Evolutionary conservation across 1,140 invertebrate genomes (phyloP), one percentile per base, ranked within the genome.

Genomic region (Diplogasteroides magnus): DNA sequence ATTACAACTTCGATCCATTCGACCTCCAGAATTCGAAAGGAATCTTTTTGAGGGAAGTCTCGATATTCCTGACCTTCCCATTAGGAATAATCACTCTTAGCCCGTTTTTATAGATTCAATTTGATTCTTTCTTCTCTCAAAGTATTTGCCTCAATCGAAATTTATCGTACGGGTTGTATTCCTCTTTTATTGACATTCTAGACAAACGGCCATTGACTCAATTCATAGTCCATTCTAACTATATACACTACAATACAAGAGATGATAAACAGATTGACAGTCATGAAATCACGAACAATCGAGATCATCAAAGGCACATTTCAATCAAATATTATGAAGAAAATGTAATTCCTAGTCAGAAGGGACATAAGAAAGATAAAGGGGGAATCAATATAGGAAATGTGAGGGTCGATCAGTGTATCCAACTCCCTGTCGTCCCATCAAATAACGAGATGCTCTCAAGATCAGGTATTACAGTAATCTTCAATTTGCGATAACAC

Each of bases 401-500:
- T 23, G 59, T 14, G 23, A 63, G 13, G 37, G 31, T 48, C 66
- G 31, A 56, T 72, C 70, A 58, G 70, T 72, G 61, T 72, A 72
- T 25, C 70, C 70, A 31, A 72, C 31, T 2, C 70, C 70, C 37
- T 72, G 31, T 48, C 70, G 66, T 55, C 70, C 70, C 77, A 80
- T 82, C 32, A 81, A 64, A 67, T 81, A 81, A 14, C 79, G 74
- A 57, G 77, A 79, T 14, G 79, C 78, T 25, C 79, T 57, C 6
- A 48, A 48, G 6, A 48, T 11, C 19, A 11, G 37, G 19, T 11
- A 6, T 19, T 48, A 48, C 37, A 48, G 19, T 48, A 19, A 19
- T 19, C 37, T 48, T 6, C 6, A 48, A 48, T 48, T 48, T 6
- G 19, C 37, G 6, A 6, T 11, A 48, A 48, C 37, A 48, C n/a